Percentiles rank a stretch among this genome's conserved stretches.
These are phyloP conservation scores for Pemphredon lugubris DNA, from an alignment of 2,888 invertebrate species.

Conservation along the genomic window DNA sequence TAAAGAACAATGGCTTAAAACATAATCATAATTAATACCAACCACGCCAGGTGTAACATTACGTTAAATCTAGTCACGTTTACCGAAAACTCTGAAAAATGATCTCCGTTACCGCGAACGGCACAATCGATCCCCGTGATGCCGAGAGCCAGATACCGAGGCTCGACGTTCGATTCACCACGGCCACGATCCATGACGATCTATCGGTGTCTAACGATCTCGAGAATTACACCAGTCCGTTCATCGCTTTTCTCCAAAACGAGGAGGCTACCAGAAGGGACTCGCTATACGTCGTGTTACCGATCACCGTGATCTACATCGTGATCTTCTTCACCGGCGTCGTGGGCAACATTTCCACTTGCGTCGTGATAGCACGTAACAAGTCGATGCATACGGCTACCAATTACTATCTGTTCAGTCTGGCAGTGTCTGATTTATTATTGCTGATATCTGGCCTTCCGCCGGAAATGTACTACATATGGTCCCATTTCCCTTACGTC, in stretches of 20 bases:
- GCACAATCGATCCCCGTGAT: background rate
- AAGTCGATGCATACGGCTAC: constrained; percentile 86
- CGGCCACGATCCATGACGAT: background rate
- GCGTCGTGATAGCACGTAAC: constrained; percentile 85
- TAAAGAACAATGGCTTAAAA: too few relatives aligned
- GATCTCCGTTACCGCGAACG: background rate
- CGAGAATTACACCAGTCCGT: constrained; percentile 40
- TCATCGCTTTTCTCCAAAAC: constrained; percentile 23
- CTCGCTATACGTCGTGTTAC: constrained; percentile 80
- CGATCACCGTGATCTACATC: constrained; percentile 83
- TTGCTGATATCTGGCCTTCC: constrained; percentile 84
- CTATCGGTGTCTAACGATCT: background rate
- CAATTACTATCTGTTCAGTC: constrained; percentile 86
- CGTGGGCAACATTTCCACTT: constrained; percentile 85
- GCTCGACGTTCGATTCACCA: background rate
- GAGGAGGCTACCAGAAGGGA: constrained; percentile 68
- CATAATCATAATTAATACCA: too few relatives aligned
- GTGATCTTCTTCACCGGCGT: constrained; percentile 84
- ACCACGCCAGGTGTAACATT: too few relatives aligned
- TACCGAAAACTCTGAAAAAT: background rate
- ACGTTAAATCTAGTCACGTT: background rate
- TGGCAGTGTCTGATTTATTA: constrained; percentile 86
- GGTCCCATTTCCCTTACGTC: constrained; percentile 81
- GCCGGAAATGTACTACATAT: constrained; percentile 82
- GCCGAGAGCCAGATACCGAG: too few relatives aligned